Evolutionary conservation across 2,888 invertebrate species (phyloP), one percentile per base, ranked within the genome.

Genomic region (Endomychus coccineus): DNA sequence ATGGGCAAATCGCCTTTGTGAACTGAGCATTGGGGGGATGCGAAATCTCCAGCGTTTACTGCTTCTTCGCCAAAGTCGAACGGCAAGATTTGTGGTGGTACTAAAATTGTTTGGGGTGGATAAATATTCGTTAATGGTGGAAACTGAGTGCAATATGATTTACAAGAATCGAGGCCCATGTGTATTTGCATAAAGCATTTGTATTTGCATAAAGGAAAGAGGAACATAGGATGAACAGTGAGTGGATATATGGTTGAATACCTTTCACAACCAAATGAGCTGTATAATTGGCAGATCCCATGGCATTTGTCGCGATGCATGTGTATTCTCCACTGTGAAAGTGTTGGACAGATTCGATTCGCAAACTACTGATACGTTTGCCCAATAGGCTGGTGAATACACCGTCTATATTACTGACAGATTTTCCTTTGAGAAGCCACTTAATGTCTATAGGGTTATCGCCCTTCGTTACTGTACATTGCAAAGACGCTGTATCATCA

Each of bases 1-100:
- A 89, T 69, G 6, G 88, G 88, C 43, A 79, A 44, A 61, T 89
- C 88, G 17, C 88, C 86, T 62, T 83, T 81, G 48, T 73, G 75
- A 14, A 81, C 81, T 23, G 78, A 74, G 61, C 86, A 87, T 34
- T 45, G 48, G 2, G 56, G 41, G 1, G 58, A 50, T 9, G 52
- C 50, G 25, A 56, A 48, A 19, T 62, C 62, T 1, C 59, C 61
- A 3, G 57, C 50, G 46, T 65, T 59, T 28, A 75, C 70, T 32
- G 77, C 71, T 46, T 79, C 78, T 46, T 82, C 80, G 44, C 83
- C 83, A 60, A 84, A 85, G 55, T 78, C 75, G 55, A 85, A 85
- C 46, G 80, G 77, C 53, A 78, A 75, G 55, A 86, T 80, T 72
- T 83, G 82, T 44, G 85, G 85, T 55, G 80, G 75, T 64, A 85